A percentile compares a stretch with the other conserved stretches of the same genome.
phyloP scores from a whole-genome alignment of 1,140 invertebrate genomes.

The Neuroterus valhalla region DNA sequence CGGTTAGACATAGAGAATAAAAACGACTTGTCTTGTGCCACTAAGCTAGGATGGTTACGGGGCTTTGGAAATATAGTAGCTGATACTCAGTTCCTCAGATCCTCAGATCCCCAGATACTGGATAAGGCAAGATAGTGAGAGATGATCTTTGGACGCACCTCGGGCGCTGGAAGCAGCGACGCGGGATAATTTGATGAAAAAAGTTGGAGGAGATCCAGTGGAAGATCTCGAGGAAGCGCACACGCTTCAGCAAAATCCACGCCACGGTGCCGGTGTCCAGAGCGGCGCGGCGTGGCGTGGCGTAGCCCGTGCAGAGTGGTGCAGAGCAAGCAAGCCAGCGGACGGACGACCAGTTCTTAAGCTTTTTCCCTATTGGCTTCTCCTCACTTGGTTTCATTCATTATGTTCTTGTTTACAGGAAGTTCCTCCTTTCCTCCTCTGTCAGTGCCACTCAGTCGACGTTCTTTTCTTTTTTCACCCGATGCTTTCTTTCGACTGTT shows the following conservation, averaged over 20 bases:
- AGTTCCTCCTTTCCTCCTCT: slow-evolving; percentile 56
- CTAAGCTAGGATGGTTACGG: slow-evolving; percentile 42
- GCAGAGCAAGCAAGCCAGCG: slow-evolving; percentile 12
- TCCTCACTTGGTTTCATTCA: slow-evolving; percentile 59
- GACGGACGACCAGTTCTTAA: slow-evolving; percentile 52
- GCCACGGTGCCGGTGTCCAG: slow-evolving; percentile 25
- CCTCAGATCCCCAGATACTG: neutral
- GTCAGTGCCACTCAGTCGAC: slow-evolving; percentile 41
- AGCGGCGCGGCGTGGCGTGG: slow-evolving; percentile 1
- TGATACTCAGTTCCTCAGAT: slow-evolving; percentile 28
- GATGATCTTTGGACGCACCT: slow-evolving; percentile 28
- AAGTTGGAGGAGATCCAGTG: slow-evolving; percentile 33
- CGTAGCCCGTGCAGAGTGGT: slow-evolving; percentile 31
- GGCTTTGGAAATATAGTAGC: slow-evolving; percentile 40
- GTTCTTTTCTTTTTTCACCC: slow-evolving; percentile 45
- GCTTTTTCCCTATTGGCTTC: slow-evolving; percentile 53
- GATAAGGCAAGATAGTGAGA: slow-evolving; percentile 25
- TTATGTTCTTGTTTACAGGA: slow-evolving; percentile 68
- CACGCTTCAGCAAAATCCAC: slow-evolving; percentile 46
- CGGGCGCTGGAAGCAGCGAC: slow-evolving; percentile 32
- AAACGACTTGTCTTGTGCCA: slow-evolving; percentile 44
- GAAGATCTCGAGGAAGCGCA: slow-evolving; percentile 42
- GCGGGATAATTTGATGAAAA: slow-evolving; percentile 51
- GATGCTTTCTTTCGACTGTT: slow-evolving; percentile 35
- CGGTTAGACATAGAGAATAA: slow-evolving; percentile 32